Evolutionary conservation across 2,113 vertebrate genomes (phyloP).

Genomic region (Cairina moschata): DNA sequence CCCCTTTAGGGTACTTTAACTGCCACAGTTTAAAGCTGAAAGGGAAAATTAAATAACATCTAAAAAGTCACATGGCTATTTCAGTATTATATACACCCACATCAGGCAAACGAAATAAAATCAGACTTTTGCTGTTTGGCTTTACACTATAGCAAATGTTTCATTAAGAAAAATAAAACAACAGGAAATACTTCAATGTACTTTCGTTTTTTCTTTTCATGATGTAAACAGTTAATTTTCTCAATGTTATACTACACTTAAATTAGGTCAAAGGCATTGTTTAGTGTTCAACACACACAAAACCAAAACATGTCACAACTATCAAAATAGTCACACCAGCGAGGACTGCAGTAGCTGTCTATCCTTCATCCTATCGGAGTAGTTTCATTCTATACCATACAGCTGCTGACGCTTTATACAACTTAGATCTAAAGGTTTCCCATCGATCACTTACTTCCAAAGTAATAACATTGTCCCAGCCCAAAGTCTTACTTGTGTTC

Average conservation of each 20-base stretch:
- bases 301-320: not conserved
- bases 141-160: not conserved
- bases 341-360: not conserved
- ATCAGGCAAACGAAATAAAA: not conserved
- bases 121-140: not conserved
- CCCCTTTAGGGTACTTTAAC: not conserved
- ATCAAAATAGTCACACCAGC: not conserved
- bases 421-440: not conserved
- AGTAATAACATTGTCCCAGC: not conserved
- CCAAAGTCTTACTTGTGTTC: not conserved
- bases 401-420: not conserved
- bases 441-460: not conserved
- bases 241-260: not conserved
- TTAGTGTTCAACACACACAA: not conserved
- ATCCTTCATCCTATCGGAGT: not conserved
- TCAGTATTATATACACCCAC: not conserved
- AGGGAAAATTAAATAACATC: constrained; percentile 15
- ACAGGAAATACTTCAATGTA: not conserved
- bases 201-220: not conserved
- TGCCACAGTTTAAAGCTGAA: not conserved
- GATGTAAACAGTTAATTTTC: not conserved
- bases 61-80: not conserved
- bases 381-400: not conserved
- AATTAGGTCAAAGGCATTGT: not conserved
- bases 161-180: not conserved